Evolutionary conservation across 2,113 vertebrate genomes (phyloP).

Genomic region (Alethe castanea): DNA sequence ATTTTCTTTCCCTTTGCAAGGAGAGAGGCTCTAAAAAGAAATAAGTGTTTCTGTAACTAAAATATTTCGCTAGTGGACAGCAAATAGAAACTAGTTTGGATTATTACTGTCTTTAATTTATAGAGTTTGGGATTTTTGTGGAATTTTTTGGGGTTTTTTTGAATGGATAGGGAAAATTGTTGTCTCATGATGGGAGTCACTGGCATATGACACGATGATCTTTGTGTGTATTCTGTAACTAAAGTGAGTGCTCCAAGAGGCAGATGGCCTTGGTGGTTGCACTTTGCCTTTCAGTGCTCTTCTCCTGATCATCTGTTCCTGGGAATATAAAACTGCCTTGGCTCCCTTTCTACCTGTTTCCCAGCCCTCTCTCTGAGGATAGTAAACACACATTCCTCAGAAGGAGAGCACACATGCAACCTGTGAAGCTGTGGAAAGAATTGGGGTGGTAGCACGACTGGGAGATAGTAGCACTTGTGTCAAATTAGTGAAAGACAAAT

Average conservation of each 20-base stretch:
- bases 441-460: not conserved
- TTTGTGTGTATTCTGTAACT: not conserved
- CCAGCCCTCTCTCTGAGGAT: not conserved
- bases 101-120: not conserved
- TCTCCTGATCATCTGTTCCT: not conserved
- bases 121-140: not conserved
- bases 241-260: not conserved
- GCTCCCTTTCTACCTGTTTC: not conserved
- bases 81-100: not conserved
- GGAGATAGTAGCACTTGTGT: not conserved
- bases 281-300: not conserved
- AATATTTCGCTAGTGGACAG: not conserved
- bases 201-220: accelerated
- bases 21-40: not conserved
- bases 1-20: not conserved
- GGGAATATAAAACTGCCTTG: not conserved
- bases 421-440: not conserved
- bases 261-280: not conserved
- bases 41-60: not conserved
- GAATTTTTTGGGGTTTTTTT: not conserved
- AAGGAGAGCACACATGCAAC: not conserved
- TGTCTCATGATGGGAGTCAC: not conserved
- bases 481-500: not conserved
- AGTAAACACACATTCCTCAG: not conserved
- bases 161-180: accelerated